Conservation (phyloP, 2,888 invertebrate genomes). For the Philopedon plagiatum region DNA sequence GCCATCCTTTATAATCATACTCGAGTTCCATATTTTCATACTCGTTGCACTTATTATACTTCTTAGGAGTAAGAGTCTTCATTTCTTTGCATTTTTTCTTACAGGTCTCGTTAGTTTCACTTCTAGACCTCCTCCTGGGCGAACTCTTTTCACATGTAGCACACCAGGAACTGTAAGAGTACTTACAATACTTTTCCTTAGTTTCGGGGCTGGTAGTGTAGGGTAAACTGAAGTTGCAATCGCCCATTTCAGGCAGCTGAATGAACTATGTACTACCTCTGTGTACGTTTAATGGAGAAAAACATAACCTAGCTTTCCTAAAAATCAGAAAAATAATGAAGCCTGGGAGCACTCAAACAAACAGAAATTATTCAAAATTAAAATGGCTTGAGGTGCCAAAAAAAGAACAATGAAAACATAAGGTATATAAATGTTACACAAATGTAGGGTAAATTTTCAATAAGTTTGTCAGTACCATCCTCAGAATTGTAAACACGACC, state of each 20-base stretch:
- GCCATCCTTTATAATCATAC: slow-evolving; percentile 61
- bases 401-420: not conserved
- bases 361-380: not conserved
- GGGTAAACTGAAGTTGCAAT: slow-evolving; percentile 60
- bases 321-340: not conserved
- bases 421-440: too few species aligned
- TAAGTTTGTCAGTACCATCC: too few species aligned
- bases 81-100: slow-evolving; percentile 65
- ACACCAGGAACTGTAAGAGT: slow-evolving; percentile 65
- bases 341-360: not conserved
- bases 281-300: not conserved
- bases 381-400: not conserved
- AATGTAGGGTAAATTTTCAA: too few species aligned
- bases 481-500: too few species aligned
- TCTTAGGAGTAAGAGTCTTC: slow-evolving; percentile 63
- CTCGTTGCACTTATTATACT: slow-evolving; percentile 62
- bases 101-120: slow-evolving; percentile 64
- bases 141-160: slow-evolving; percentile 65
- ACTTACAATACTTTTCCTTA: slow-evolving; percentile 63
- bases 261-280: slow-evolving; percentile 15
- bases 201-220: slow-evolving; percentile 56
- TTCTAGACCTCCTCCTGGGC: slow-evolving; percentile 64
- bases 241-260: slow-evolving; percentile 57
- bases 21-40: slow-evolving; percentile 66
- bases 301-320: slow-evolving; percentile 27